phyloP scores from a whole-genome alignment of 2,113 vertebrate genomes.

The Microtus montanus region DNA sequence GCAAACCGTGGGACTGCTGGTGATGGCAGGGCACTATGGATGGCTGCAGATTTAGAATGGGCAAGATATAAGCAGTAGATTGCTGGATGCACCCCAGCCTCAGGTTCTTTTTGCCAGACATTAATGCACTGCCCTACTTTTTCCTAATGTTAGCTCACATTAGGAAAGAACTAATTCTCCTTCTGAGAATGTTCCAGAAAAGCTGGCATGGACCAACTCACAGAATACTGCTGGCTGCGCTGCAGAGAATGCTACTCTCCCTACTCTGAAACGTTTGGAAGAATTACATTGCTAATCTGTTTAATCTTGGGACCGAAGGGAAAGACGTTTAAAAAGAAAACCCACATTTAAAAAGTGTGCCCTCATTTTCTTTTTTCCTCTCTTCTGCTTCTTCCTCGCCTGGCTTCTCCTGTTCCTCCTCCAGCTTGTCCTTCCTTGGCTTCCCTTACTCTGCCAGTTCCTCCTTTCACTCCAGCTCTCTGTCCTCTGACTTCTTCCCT shows the following conservation, averaged over 20 bases:
- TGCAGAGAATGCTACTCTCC: neutral
- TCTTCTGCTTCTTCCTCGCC: neutral
- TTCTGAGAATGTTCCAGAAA: neutral
- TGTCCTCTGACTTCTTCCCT: neutral
- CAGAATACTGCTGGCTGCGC: neutral
- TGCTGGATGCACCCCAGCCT: neutral
- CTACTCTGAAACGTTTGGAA: neutral
- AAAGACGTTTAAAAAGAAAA: constrained; percentile 53
- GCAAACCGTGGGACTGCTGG: neutral
- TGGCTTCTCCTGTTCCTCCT: neutral
- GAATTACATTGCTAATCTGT: neutral
- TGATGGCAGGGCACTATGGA: neutral
- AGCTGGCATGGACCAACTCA: neutral
- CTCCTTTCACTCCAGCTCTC: neutral
- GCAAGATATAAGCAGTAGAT: neutral
- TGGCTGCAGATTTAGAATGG: neutral
- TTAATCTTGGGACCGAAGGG: neutral
- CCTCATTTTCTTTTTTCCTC: neutral
- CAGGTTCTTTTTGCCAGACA: neutral
- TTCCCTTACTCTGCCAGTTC: neutral
- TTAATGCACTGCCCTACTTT: neutral
- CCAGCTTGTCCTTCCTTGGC: neutral
- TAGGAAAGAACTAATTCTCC: neutral
- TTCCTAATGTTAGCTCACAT: neutral
- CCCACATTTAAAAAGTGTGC: neutral